These are phyloP conservation scores for Spodoptera litura DNA, from an alignment of 1,140 invertebrate genomes.

Conservation along the genomic window DNA sequence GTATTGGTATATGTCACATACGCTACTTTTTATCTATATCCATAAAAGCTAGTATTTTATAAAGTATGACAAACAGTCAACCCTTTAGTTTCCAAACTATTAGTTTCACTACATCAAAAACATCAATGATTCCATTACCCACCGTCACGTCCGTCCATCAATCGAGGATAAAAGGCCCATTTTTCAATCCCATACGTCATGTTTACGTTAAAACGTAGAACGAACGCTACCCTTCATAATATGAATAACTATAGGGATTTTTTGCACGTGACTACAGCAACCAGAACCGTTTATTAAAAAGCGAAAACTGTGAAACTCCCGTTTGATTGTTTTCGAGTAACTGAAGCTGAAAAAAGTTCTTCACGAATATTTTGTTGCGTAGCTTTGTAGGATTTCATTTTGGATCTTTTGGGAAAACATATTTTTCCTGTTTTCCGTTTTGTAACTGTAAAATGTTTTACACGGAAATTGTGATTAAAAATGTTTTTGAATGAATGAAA, in stretches of 20 bases:
- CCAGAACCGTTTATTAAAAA: slow-evolving; percentile 27
- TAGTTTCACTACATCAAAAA: too few relatives aligned
- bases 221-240: not conserved
- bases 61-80: too few relatives aligned
- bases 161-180: not conserved
- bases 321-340: slow-evolving; percentile 30
- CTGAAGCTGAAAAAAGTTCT: slow-evolving; percentile 24
- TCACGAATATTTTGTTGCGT: slow-evolving; percentile 11
- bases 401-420: not conserved
- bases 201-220: not conserved
- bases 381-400: slow-evolving; percentile 9
- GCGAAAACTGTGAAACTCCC: slow-evolving; percentile 21
- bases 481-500: too few relatives aligned
- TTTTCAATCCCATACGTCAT: not conserved
- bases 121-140: too few relatives aligned
- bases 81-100: too few relatives aligned
- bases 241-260: not conserved
- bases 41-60: too few relatives aligned
- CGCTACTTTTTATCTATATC: too few relatives aligned
- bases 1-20: too few relatives aligned
- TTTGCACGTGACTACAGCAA: slow-evolving; percentile 10
- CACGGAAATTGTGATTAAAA: not conserved
- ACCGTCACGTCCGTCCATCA: not conserved
- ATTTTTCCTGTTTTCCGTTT: not conserved
- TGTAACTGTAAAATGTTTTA: not conserved